Conservation (phyloP, 2,113 vertebrate species). For the Pteruthius melanotis region DNA sequence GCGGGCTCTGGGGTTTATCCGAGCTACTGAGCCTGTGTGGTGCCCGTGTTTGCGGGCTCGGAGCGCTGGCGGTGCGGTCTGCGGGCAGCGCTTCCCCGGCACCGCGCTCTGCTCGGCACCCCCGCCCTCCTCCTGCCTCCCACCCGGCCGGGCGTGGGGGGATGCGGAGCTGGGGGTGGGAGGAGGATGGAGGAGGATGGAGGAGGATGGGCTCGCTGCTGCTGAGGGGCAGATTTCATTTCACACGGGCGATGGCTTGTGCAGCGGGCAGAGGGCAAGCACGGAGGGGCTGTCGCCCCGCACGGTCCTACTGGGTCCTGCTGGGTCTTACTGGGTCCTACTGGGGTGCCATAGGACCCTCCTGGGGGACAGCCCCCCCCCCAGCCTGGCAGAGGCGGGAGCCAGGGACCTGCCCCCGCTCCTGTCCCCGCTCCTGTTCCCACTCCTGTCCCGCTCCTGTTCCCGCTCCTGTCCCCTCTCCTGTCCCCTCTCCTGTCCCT, state of each 20-base stretch:
- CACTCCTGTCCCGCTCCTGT: too few relatives aligned
- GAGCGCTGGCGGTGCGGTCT: background rate
- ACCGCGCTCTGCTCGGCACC: background rate
- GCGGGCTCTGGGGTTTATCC: background rate
- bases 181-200: too few relatives aligned
- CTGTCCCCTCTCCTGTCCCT: too few relatives aligned
- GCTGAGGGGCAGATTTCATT: fast-evolving
- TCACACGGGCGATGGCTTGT: fast-evolving
- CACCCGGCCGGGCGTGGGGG: background rate
- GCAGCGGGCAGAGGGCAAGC: background rate
- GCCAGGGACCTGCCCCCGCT: too few relatives aligned
- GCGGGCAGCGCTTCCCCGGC: background rate
- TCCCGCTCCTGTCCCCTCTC: too few relatives aligned
- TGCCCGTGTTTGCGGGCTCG: background rate
- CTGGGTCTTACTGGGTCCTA: background rate
- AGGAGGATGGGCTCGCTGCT: fast-evolving
- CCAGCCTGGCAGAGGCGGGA: too few relatives aligned
- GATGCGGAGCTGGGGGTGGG: background rate
- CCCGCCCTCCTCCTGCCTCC: background rate
- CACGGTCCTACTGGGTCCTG: background rate
- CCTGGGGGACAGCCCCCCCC: background rate
- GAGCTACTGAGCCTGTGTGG: constrained; percentile 1
- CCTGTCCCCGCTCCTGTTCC: too few relatives aligned
- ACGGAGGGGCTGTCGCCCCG: background rate
- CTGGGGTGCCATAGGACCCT: background rate